Base-by-base conservation (phyloP, 2,113 vertebrate species). In the Gopherus evgoodei region DNA sequence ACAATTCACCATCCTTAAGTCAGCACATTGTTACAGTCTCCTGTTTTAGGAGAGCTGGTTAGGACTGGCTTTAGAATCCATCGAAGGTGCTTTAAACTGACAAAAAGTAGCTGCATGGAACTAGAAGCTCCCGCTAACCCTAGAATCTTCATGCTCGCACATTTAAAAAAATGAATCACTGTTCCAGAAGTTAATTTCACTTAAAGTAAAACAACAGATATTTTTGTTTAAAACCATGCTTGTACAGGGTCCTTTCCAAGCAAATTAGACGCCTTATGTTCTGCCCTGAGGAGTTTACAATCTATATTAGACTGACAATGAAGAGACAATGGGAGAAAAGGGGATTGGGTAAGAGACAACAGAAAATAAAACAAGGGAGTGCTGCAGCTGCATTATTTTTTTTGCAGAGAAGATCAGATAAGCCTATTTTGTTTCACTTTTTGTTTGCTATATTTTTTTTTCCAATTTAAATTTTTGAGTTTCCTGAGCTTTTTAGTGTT, bases 171-270 rank as follows among this genome's bases (percentile, higher is more conserved):
- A 42, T 4, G 6, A 76, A 76, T 11, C 4, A 5, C 5, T 5
- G 57, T 86, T 69, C 7, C 62, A 83, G 49, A 88, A 78, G 88
- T 62, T 38, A 42, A 49, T 6, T 84, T 50, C 10, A 90, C 27
- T 22, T 31, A 69, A 50, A 85, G 13, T 4, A 29, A 82, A 90
- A 83, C 14, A 72, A 25, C 47, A 50, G 50, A 54, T 9, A 44
- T n/a, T 16, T 0, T 0, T 50, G 59, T 54, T 44, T 49, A 50
- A 54, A 3, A 49, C 5, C 16, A 7, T 80, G 84, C 47, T 25
- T 52, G 78, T 22, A 11, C 38, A 76, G n/a, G n/a, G 54, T n/a
- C 21, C 11, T 16, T 19, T 90, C 44, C 81, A 94, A 69, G 12
- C 53, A 83, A 83, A 85, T 3, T 24, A 75, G 6, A 52, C 22